Conservation (phyloP, 2,113 vertebrate species). For the Sakesphorus luctuosus region DNA sequence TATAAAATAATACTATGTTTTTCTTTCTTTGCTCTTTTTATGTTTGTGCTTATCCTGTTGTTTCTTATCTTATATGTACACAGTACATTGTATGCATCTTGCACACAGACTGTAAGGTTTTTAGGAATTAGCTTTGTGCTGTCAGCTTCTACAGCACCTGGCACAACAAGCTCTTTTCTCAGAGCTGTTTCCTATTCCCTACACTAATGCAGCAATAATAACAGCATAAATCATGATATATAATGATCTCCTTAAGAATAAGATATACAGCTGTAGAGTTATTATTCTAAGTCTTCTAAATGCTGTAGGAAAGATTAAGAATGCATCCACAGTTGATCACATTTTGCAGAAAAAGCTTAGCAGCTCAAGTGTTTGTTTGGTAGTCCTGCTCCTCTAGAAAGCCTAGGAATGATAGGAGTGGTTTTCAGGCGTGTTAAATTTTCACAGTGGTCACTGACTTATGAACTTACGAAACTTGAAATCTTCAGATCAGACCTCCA, state of each 20-base stretch:
- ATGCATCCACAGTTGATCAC: neutral
- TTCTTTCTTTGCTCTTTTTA: neutral
- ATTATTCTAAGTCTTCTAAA: neutral
- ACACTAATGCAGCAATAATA: neutral
- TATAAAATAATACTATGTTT: neutral
- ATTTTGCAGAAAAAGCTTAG: neutral
- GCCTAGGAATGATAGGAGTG: neutral
- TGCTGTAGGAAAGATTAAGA: neutral
- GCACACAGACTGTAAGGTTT: neutral
- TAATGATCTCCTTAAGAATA: neutral
- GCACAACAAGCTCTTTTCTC: neutral
- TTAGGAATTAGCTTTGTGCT: neutral
- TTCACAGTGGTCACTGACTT: neutral
- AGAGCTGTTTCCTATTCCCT: neutral
- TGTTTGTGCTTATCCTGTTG: neutral
- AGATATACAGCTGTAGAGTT: neutral
- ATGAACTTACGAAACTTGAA: neutral
- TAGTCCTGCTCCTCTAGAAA: neutral
- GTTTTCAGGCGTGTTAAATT: neutral
- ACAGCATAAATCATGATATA: neutral
- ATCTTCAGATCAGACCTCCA: neutral
- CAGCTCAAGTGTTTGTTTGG: neutral
- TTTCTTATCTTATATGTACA: neutral
- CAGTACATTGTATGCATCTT: neutral
- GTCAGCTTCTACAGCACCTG: neutral